Conservation (phyloP, 2,888 invertebrate species). For the Agriotes lineatus region DNA sequence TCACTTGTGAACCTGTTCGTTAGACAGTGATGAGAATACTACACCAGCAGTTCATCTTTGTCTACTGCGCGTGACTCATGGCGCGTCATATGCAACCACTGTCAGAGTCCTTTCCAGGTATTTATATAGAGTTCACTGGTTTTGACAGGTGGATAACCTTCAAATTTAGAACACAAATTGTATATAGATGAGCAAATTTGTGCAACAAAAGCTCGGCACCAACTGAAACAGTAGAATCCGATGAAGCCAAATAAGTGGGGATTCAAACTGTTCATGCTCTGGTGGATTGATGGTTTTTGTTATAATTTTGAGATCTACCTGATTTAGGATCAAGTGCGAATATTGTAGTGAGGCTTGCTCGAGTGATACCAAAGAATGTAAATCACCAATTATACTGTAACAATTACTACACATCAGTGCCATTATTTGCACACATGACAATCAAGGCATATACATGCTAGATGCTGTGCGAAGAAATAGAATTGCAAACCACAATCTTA, state of each 20-base stretch:
- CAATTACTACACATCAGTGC: conserved; percentile 15
- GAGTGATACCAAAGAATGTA: conserved; percentile 40
- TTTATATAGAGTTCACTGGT: too few relatives aligned
- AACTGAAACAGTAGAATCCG: conserved; percentile 9
- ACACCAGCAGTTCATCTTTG: too few relatives aligned
- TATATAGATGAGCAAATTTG: conserved; percentile 49
- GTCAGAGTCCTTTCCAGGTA: too few relatives aligned
- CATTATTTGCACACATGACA: neutral
- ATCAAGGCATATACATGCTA: neutral
- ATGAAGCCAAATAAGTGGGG: conserved; percentile 50
- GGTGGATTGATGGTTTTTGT: conserved; percentile 45
- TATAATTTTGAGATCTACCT: conserved; percentile 49
- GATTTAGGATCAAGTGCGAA: conserved; percentile 47
- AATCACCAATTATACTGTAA: conserved; percentile 13
- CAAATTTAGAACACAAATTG: conserved; percentile 16
- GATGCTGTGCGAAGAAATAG: neutral
- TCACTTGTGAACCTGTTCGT: too few relatives aligned
- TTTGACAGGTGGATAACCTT: too few relatives aligned
- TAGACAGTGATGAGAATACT: too few relatives aligned
- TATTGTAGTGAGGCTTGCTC: conserved; percentile 43
- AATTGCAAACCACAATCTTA: neutral
- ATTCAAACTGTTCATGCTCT: conserved; percentile 47
- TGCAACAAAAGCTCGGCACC: too few relatives aligned
- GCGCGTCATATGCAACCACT: too few relatives aligned
- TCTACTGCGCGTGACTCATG: too few relatives aligned